A percentile compares a stretch with the other conserved stretches of the same genome.
phyloP scores from a whole-genome alignment of 2,888 invertebrate species.

The Lasioglossum lativentre region DNA sequence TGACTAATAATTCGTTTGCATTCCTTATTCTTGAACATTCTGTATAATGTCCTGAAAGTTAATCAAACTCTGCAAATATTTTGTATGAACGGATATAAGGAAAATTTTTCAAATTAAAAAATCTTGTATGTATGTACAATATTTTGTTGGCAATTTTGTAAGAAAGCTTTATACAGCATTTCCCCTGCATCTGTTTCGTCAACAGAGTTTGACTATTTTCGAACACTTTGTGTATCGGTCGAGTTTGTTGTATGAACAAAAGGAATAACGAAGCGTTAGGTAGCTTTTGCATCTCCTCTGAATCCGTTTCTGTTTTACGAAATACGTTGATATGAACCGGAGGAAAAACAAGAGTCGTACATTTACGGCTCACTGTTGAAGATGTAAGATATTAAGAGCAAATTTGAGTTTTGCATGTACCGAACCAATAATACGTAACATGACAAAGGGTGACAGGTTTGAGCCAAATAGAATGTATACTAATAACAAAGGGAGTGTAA shows the following conservation, averaged over 20 bases:
- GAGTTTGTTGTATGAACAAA: not conserved
- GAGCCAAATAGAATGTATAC: slow-evolving; percentile 77
- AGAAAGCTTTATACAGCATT: not conserved
- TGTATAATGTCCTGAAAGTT: not conserved
- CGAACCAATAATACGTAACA: slow-evolving; percentile 38
- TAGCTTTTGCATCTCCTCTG: slow-evolving; percentile 10
- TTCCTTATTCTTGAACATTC: not conserved
- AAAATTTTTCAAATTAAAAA: not conserved
- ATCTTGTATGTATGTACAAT: not conserved
- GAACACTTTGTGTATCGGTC: slow-evolving; percentile 1
- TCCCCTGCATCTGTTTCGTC: not conserved
- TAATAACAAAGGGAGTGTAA: slow-evolving; percentile 76
- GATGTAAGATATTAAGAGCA: not conserved
- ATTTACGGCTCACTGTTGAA: not conserved
- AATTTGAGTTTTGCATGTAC: slow-evolving; percentile 16
- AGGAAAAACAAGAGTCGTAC: not conserved
- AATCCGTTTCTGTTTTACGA: too few species aligned
- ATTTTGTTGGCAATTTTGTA: not conserved
- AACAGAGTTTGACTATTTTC: not conserved
- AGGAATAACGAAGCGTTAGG: not conserved
- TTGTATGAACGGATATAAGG: not conserved
- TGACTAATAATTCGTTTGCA: not conserved
- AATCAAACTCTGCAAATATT: not conserved
- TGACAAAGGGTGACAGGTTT: slow-evolving; percentile 75
- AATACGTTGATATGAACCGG: too few species aligned